Evolutionary conservation across 2,113 vertebrate species (phyloP).

Genomic region (Paramormyrops kingsleyae): DNA sequence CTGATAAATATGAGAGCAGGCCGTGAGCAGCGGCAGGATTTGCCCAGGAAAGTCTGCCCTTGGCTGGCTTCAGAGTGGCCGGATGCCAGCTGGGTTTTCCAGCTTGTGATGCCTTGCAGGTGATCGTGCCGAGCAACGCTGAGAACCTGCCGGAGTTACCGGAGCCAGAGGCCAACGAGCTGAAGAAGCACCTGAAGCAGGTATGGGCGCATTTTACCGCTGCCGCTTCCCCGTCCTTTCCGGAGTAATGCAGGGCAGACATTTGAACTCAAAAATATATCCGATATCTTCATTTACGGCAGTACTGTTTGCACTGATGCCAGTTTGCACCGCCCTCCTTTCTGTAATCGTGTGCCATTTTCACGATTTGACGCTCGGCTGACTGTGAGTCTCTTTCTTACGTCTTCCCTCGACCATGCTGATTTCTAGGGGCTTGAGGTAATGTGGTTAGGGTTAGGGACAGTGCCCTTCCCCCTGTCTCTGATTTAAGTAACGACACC

Average conservation of each 20-base stretch:
- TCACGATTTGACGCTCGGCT: background rate
- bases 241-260: background rate
- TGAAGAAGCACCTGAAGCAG: conserved; percentile 97
- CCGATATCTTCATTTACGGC: background rate
- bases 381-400: background rate
- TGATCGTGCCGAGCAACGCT: conserved; percentile 81
- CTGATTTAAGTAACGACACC: conserved; percentile 28
- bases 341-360: background rate
- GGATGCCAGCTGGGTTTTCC: background rate
- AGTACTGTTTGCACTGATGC: background rate
- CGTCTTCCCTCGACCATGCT: conserved; percentile 56
- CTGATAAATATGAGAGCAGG: background rate
- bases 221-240: background rate
- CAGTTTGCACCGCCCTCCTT: background rate
- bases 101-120: conserved; percentile 51
- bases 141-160: conserved; percentile 82
- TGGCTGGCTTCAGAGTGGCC: background rate
- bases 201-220: conserved; percentile 44
- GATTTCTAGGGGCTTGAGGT: conserved; percentile 82
- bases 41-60: background rate
- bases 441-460: conserved; percentile 50
- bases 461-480: background rate
- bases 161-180: conserved; percentile 83
- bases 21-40: background rate
- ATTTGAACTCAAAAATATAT: background rate